Conservation (phyloP, 2,113 vertebrate species). For the Mola mola region DNA sequence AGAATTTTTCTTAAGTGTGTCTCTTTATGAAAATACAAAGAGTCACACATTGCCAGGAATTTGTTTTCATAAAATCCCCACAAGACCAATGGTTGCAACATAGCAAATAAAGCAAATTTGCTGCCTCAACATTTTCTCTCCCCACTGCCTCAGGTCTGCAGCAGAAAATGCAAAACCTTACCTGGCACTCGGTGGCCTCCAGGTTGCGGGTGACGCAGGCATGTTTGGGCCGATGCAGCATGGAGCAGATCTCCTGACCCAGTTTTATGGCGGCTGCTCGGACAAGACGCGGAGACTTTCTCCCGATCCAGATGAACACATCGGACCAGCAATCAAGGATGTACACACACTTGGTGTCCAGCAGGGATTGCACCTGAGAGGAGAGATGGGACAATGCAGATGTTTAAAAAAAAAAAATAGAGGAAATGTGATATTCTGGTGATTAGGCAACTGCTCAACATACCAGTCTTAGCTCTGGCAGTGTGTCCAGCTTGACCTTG, state of each 20-base stretch:
- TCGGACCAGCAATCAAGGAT: conserved; percentile 98
- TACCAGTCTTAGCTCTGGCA: conserved; percentile 94
- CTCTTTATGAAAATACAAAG: too few relatives aligned
- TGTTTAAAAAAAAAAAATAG: not conserved
- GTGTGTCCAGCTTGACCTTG: conserved; percentile 89
- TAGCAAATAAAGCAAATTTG: too few relatives aligned
- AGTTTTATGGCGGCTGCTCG: conserved; percentile 94
- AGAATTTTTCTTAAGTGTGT: too few relatives aligned
- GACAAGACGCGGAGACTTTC: conserved; percentile 93
- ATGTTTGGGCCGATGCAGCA: conserved; percentile 96
- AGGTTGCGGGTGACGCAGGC: conserved; percentile 92
- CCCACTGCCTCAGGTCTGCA: too few relatives aligned
- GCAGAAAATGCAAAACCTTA: conserved; percentile 49
- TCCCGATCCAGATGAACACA: conserved; percentile 97
- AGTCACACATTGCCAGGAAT: too few relatives aligned
- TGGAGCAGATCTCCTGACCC: conserved; percentile 95
- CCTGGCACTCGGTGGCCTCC: conserved; percentile 96
- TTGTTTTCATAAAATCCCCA: too few relatives aligned
- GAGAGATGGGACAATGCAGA: not conserved
- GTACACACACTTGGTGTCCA: conserved; percentile 95
- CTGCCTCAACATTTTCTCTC: too few relatives aligned
- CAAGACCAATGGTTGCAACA: too few relatives aligned
- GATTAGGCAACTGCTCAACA: not conserved
- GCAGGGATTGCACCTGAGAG: conserved; percentile 90
- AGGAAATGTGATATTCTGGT: not conserved